A percentile compares a stretch with the other conserved stretches of the same genome.
These are phyloP conservation scores for Lepidonotus clava DNA, from an alignment of 2,888 invertebrate genomes.

Conservation along the genomic window DNA sequence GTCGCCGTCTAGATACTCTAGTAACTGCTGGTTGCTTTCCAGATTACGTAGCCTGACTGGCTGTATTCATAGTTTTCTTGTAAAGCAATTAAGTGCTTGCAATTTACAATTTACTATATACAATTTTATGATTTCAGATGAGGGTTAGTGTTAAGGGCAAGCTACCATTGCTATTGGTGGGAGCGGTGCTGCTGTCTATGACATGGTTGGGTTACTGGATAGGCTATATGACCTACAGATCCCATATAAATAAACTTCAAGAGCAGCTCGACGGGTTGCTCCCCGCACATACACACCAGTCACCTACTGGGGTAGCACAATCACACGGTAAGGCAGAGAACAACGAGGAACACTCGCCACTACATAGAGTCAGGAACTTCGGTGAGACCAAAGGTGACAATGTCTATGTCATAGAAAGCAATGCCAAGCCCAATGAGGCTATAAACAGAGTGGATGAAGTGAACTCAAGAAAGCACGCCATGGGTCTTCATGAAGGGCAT, in stretches of 20 bases:
- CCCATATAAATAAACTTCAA: not conserved
- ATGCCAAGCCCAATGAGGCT: not conserved
- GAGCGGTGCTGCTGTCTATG: slow-evolving; percentile 32
- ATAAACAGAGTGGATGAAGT: not conserved
- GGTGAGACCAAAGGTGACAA: not conserved
- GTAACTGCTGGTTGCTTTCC: too few species aligned
- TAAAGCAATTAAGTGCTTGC: too few species aligned
- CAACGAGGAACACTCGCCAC: not conserved
- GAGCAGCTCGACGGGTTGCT: not conserved
- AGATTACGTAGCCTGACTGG: too few species aligned
- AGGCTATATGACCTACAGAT: slow-evolving; percentile 32
- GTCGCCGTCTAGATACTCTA: too few species aligned
- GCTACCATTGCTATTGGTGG: slow-evolving; percentile 15
- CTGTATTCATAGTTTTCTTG: too few species aligned
- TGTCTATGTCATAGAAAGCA: not conserved
- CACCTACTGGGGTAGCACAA: not conserved
- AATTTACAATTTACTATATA: too few species aligned
- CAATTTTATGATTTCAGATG: slow-evolving; percentile 12
- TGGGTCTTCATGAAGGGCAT: not conserved
- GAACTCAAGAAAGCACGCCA: not conserved
- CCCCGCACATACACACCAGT: not conserved
- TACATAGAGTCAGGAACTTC: not conserved
- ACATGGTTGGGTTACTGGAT: slow-evolving; percentile 56
- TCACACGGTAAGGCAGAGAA: not conserved
- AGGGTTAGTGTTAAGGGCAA: not conserved